Conservation (phyloP, 2,888 invertebrate genomes). For the Gisinianus flammeolus region DNA sequence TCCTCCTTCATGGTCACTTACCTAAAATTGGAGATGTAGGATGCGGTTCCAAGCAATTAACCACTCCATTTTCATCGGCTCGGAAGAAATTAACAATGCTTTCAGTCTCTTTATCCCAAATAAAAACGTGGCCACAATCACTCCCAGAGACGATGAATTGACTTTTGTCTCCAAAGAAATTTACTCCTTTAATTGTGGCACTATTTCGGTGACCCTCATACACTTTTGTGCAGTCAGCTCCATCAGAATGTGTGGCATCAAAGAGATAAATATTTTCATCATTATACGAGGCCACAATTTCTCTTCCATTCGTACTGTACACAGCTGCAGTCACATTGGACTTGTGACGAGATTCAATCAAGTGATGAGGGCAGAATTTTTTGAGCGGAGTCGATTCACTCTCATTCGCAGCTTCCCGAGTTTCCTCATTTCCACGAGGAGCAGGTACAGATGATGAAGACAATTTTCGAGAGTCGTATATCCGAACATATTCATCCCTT, state of each 20-base stretch:
- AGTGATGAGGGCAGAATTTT: conserved; percentile 70
- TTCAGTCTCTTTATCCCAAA: conserved; percentile 90
- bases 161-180: conserved; percentile 89
- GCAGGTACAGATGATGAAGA: conserved; percentile 44
- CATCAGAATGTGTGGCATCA: conserved; percentile 68
- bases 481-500: conserved; percentile 76
- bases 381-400: conserved; percentile 64
- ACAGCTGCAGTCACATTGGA: conserved; percentile 85
- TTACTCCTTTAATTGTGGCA: conserved; percentile 81
- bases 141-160: conserved; percentile 92
- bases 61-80: conserved; percentile 83
- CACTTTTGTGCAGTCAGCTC: conserved; percentile 66
- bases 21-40: conserved; percentile 64
- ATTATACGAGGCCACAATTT: conserved; percentile 91
- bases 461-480: conserved; percentile 69
- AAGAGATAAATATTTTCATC: conserved; percentile 76
- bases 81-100: conserved; percentile 86
- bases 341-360: conserved; percentile 63
- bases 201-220: conserved; percentile 71
- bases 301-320: conserved; percentile 83
- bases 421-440: conserved; percentile 31
- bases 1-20: too few relatives aligned
- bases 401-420: conserved; percentile 26
- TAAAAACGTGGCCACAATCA: conserved; percentile 83
- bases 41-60: conserved; percentile 91